These are phyloP conservation scores for Solen grandis DNA, from an alignment of 1,140 invertebrate species.

Conservation along the genomic window DNA sequence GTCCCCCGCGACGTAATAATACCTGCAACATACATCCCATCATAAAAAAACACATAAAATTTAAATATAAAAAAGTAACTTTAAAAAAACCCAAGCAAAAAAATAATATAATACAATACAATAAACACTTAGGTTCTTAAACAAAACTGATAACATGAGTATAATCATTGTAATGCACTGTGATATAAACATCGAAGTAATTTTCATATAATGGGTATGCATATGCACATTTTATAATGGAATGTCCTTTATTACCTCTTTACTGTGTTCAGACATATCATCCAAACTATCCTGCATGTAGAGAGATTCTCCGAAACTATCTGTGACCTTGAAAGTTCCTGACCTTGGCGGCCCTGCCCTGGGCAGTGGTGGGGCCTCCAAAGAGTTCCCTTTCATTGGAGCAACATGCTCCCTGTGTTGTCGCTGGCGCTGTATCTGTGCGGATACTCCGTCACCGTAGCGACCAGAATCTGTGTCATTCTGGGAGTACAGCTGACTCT, in stretches of 20 bases:
- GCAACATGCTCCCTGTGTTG: too few species aligned
- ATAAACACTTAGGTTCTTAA: too few species aligned
- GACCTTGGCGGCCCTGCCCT: neutral
- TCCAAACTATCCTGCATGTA: constrained; percentile 24
- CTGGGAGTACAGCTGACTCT: constrained; percentile 66
- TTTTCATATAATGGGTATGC: too few species aligned
- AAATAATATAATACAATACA: too few species aligned
- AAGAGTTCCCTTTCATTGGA: constrained; percentile 11
- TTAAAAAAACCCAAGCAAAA: too few species aligned
- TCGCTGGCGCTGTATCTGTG: constrained; percentile 17
- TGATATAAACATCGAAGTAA: too few species aligned
- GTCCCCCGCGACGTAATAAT: neutral
- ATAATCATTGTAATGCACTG: too few species aligned
- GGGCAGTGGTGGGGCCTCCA: constrained; percentile 49
- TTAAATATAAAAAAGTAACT: too few species aligned
- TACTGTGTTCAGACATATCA: constrained; percentile 22
- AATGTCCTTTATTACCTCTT: too few species aligned
- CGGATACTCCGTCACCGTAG: constrained; percentile 1
- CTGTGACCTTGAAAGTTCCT: neutral
- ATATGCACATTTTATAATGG: too few species aligned
- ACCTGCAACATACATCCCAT: constrained; percentile 8
- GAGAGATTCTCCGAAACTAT: constrained; percentile 46
- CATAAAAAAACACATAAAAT: too few species aligned
- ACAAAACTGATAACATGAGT: too few species aligned
- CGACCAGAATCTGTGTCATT: constrained; percentile 77